A percentile compares a stretch with the other conserved stretches of the same genome.
These are phyloP conservation scores for Hetaerina americana DNA, from an alignment of 1,140 invertebrate species.

Conservation along the genomic window DNA sequence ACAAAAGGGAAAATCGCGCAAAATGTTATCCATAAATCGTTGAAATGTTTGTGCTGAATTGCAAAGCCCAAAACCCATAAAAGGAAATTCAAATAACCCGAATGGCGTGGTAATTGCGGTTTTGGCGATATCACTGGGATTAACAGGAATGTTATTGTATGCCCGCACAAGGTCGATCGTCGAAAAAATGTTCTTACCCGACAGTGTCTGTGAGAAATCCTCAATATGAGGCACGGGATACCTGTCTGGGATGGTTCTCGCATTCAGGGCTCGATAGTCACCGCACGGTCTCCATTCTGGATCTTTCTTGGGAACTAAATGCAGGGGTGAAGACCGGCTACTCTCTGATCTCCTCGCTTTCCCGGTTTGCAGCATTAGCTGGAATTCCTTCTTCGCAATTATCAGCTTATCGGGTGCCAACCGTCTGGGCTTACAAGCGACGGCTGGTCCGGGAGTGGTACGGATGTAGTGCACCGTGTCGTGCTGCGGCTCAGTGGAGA, in stretches of 20 bases:
- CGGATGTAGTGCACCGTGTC: constrained; percentile 20
- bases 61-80: constrained; percentile 23
- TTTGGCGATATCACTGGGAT: constrained; percentile 22
- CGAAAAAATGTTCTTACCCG: constrained; percentile 23
- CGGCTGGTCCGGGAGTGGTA: constrained; percentile 10
- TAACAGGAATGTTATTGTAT: constrained; percentile 30
- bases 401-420: constrained; percentile 8
- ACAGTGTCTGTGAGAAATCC: constrained; percentile 25
- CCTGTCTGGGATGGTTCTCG: constrained; percentile 18
- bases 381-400: neutral
- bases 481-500: no score
- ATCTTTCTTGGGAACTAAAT: constrained; percentile 19
- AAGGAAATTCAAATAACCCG: neutral
- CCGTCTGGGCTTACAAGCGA: constrained; percentile 4
- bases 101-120: constrained; percentile 19
- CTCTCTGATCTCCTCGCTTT: constrained; percentile 7
- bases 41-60: constrained; percentile 35
- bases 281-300: constrained; percentile 19
- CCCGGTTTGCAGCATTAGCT: no score
- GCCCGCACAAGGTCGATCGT: constrained; percentile 29
- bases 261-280: constrained; percentile 20
- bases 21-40: constrained; percentile 18
- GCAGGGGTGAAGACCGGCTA: constrained; percentile 11
- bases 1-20: constrained; percentile 22
- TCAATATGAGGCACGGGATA: constrained; percentile 20